Base-by-base conservation (phyloP, 2,797 vertebrate genomes). In the Sebastes steindachneri region DNA sequence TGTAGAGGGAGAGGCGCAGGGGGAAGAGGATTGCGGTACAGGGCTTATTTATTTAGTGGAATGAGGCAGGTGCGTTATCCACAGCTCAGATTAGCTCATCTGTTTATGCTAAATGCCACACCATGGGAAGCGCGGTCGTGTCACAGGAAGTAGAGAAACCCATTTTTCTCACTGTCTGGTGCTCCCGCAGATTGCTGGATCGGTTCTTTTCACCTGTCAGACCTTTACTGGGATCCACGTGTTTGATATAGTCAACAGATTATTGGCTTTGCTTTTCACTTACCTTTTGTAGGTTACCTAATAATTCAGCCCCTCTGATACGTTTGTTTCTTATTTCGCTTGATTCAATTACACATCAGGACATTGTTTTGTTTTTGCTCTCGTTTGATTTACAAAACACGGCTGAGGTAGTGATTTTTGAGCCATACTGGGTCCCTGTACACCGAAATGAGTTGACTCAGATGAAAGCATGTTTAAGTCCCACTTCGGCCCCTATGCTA, bases 11-110 rank as follows among this genome's bases (percentile, higher is more conserved):
- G 75, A 75, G 79, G 77, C 88, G 79, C 77, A 75, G 66, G 75
- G 74, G 84, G 86, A 95, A 95, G 90, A 88, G 92, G 86, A 79
- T 92, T 89, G 95, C 90, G 92, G 84, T 79, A 93, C 92, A 93
- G 93, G 94, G 91, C 93, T 93, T 94, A 97, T 98, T 97, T 97
- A 96, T 97, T 97, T 97, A 96, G 95, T 94, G 93, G 95, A 96
- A 96, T 94, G 90, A 97, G 96, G 96, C 95, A 97, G 95, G 95
- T 97, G 94, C 95, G 95, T 92, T 94, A 92, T 95, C 95, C 95
- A 93, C 88, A 92, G 86, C 94, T 93, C 94, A 96, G 96, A 97
- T 97, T 96, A 97, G 96, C 94, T 97, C 96, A 96, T 97, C 96
- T 95, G 95, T 96, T 96, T 94, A 93, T 92, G 93, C 95, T 96